Evolutionary conservation across 2,113 vertebrate species (phyloP).

Genomic region (Gambusia holbrooki): DNA sequence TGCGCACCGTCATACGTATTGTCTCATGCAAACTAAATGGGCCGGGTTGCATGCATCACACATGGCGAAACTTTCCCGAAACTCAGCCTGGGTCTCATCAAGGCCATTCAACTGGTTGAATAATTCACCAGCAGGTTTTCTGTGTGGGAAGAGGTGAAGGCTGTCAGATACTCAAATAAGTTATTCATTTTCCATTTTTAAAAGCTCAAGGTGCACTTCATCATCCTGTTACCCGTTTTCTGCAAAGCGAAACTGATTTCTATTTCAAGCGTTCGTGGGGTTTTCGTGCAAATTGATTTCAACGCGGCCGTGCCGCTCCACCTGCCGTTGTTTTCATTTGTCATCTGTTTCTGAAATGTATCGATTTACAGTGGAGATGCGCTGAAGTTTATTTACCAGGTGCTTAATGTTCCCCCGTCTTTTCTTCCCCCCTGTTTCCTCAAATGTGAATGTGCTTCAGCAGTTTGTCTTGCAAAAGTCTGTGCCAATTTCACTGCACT

Average conservation of each 20-base stretch:
- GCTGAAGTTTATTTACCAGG: conserved; percentile 20
- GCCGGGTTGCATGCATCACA: conserved; percentile 2
- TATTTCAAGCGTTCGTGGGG: conserved; percentile 21
- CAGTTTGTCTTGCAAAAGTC: not conserved
- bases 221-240: conserved; percentile 51
- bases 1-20: not conserved
- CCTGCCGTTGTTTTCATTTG: conserved; percentile 34
- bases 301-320: not conserved
- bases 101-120: conserved; percentile 25
- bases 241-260: conserved; percentile 50
- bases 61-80: not conserved
- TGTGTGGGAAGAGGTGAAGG: conserved; percentile 34
- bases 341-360: conserved; percentile 36
- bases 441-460: not conserved
- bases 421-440: not conserved
- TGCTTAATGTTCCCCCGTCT: not conserved
- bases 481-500: not conserved
- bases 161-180: conserved; percentile 54
- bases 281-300: conserved; percentile 47
- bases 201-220: conserved; percentile 44
- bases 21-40: not conserved
- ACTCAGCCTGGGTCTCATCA: not conserved
- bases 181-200: conserved; percentile 63
- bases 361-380: conserved; percentile 20
- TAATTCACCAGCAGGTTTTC: conserved; percentile 41